phyloP scores from a whole-genome alignment of 2,797 vertebrate species.

The Onychomys torridus region DNA sequence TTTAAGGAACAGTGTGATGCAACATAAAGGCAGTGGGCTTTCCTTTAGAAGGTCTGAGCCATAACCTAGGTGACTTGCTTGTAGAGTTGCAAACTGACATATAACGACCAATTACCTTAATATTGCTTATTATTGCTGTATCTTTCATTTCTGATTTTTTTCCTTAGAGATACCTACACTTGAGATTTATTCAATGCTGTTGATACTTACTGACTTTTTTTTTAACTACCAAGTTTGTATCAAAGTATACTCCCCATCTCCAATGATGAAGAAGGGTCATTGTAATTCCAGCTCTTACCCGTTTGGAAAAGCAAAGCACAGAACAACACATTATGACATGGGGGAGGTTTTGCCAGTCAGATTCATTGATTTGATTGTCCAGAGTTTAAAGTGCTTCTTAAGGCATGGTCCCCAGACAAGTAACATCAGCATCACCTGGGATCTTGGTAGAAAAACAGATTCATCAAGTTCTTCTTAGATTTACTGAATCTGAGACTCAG shows the following conservation, averaged over 20 bases:
- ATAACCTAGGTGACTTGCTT: background rate
- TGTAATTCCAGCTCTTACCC: background rate
- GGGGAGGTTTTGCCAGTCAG: background rate
- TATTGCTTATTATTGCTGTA: background rate
- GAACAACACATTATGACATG: background rate
- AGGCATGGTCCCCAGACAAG: background rate
- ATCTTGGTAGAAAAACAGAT: constrained; percentile 20
- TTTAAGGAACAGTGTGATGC: background rate
- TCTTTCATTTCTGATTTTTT: constrained; percentile 44
- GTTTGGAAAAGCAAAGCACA: constrained; percentile 15
- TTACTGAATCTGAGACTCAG: background rate
- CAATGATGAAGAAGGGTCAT: constrained; percentile 10
- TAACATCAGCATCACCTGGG: background rate
- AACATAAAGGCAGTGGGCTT: background rate
- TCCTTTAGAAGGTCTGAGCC: background rate
- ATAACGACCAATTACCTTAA: background rate
- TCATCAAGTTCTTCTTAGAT: background rate
- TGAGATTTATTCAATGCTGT: background rate
- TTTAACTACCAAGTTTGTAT: background rate
- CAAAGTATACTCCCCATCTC: background rate
- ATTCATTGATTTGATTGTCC: background rate
- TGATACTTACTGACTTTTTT: constrained; percentile 6
- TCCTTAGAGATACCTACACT: background rate
- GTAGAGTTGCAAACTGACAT: background rate
- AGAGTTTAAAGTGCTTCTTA: constrained; percentile 24